phyloP scores from a whole-genome alignment of 1,140 invertebrate genomes.

The Dreissena rostriformis region DNA sequence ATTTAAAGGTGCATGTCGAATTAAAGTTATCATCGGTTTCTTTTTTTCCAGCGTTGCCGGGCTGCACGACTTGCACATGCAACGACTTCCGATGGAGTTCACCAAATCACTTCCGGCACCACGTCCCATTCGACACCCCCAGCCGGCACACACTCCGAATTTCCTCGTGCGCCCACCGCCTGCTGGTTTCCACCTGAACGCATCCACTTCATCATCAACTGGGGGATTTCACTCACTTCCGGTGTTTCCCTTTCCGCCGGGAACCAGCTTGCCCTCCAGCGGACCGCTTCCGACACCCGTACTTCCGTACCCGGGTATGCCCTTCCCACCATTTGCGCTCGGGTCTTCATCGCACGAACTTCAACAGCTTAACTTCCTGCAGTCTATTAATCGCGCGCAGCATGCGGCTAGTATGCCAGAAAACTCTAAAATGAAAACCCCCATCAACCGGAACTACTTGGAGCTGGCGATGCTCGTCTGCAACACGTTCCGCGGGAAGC shows the following conservation, averaged over 20 bases:
- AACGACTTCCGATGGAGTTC: conserved; percentile 34
- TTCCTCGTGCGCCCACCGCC: conserved; percentile 10
- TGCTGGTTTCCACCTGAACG: conserved; percentile 9
- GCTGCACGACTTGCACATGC: conserved; percentile 28
- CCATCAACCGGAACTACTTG: conserved; percentile 76
- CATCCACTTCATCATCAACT: background rate
- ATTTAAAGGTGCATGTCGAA: too few species aligned
- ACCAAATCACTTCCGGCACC: conserved; percentile 33
- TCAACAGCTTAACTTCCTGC: conserved; percentile 61
- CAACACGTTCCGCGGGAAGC: conserved; percentile 78
- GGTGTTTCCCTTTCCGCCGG: conserved; percentile 34
- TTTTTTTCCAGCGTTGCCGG: conserved; percentile 42
- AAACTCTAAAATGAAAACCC: conserved; percentile 72
- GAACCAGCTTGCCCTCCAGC: background rate
- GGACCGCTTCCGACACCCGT: conserved; percentile 57
- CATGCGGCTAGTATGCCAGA: conserved; percentile 65
- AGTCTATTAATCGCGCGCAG: conserved; percentile 52
- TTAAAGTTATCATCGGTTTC: background rate
- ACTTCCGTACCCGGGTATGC: conserved; percentile 66
- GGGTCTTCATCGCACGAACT: conserved; percentile 56
- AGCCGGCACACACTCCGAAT: conserved; percentile 34
- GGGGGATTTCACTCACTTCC: conserved; percentile 45
- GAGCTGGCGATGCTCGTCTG: conserved; percentile 78
- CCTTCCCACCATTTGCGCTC: conserved; percentile 43
- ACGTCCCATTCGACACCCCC: conserved; percentile 39